Evolutionary conservation across 2,797 vertebrate genomes (phyloP), one percentile per base, ranked within the genome.

Genomic region (Balearica regulorum): DNA sequence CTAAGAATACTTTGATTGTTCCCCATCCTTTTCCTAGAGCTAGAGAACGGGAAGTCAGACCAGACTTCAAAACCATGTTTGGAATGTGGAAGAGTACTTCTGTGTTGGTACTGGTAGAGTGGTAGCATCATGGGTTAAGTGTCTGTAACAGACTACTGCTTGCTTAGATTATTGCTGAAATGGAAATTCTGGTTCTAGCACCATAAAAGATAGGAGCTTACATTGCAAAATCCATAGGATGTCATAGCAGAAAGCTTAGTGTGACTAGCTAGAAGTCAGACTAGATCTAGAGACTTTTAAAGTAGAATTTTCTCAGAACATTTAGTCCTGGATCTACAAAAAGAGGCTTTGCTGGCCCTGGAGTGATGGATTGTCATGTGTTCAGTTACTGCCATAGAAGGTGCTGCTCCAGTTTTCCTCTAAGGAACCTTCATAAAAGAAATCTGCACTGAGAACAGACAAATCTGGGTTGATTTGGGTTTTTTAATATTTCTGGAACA

Each of bases 371-470:
- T 65, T 85, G n/a, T 57, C 19, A 10, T 17, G 6, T 53, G 20
- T 48, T 96, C 48, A 21, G 21, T 31, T 93, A 70, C 43, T 5
- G 65, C 39, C 51, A 1, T 13, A 44, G 65, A 57, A 62, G 33
- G 41, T 89, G 64, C 43, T 87, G 64, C 60, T 86, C 86, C 61
- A 35, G 57, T 89, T 93, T 70, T 90, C 66, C 48, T 65, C 54
- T 95, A 83, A 89, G 84, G 57, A 94, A 68, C 84, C 81, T 95
- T 96, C 66, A 81, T 88, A 85, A 98, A 98, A 89, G 54, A 97
- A 92, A 82, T 98, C 97, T 13, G 95, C 96, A 43, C 88, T 73
- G 60, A 91, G 57, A 35, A 97, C 70, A 73, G 97, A 97, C 65
- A 97, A 95, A 94, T 98, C 96, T n/a, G 94, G 96, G 18, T 6